A percentile compares a stretch with the other conserved stretches of the same genome.
These are phyloP conservation scores for Etheostoma spectabile DNA, from an alignment of 2,113 vertebrate species.

Conservation along the genomic window DNA sequence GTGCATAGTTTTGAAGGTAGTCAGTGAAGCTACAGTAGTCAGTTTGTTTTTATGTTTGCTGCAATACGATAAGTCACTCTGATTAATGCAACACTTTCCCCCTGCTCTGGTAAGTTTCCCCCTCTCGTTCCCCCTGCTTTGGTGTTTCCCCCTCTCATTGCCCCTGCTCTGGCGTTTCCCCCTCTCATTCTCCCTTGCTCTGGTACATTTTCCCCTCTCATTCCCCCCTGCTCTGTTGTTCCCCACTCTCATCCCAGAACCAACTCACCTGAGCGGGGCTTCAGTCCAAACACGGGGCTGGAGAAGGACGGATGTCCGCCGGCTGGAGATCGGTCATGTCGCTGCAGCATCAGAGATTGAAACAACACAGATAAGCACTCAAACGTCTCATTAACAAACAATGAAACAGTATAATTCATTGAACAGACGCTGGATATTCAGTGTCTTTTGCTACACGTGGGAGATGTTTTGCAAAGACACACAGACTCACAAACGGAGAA, in stretches of 20 bases:
- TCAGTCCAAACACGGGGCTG: constrained; percentile 90
- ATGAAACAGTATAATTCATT: background rate
- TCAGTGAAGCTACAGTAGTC: no score
- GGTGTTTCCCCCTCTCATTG: no score
- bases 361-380: background rate
- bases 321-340: constrained; percentile 79
- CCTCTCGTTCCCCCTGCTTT: no score
- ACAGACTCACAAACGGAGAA: constrained; percentile 10
- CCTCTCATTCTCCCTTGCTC: no score
- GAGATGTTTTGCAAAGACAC: background rate
- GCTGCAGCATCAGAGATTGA: constrained; percentile 73
- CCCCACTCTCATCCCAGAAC: background rate
- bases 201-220: no score
- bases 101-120: no score
- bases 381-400: background rate
- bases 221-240: no score
- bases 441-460: background rate
- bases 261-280: constrained; percentile 93
- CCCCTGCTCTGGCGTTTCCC: no score
- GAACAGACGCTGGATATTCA: constrained; percentile 2
- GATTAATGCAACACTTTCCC: no score
- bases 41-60: no score
- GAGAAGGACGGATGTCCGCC: constrained; percentile 79
- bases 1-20: no score
- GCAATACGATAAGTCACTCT: no score